phyloP scores from a whole-genome alignment of 2,113 vertebrate genomes.

The Dasypus novemcinctus region DNA sequence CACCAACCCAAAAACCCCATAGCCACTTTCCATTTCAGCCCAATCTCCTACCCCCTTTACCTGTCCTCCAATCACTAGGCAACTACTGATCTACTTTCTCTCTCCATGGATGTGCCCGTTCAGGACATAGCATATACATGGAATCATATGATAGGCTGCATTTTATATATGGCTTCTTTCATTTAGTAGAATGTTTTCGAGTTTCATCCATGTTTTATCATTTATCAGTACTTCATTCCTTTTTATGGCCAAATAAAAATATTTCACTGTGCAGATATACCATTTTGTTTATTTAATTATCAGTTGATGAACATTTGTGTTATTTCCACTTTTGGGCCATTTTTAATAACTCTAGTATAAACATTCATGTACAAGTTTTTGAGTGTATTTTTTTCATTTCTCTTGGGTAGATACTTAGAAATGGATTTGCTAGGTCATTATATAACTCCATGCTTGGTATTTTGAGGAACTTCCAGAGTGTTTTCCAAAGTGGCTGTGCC shows the following conservation, averaged over 20 bases:
- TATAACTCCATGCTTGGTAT: background rate
- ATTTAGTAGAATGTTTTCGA: too few relatives aligned
- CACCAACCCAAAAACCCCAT: background rate
- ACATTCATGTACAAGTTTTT: background rate
- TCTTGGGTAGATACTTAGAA: background rate
- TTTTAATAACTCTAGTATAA: background rate
- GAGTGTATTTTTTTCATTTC: conserved; percentile 10
- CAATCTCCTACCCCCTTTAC: accelerated
- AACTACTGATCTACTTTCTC: background rate
- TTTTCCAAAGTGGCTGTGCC: background rate
- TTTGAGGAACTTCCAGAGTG: background rate
- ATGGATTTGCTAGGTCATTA: conserved; percentile 29
- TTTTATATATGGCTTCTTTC: conserved; percentile 37
- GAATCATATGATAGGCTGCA: background rate
- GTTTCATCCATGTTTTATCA: too few relatives aligned
- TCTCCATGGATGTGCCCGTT: background rate
- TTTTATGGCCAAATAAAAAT: background rate
- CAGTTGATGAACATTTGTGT: background rate
- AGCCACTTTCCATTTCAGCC: background rate
- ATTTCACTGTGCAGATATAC: background rate
- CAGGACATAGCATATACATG: background rate
- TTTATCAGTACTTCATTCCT: background rate
- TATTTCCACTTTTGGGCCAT: background rate
- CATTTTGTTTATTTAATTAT: background rate
- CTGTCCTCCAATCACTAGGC: too few relatives aligned